Conservation (phyloP, 2,797 vertebrate species). For the Sphaeramia orbicularis region DNA sequence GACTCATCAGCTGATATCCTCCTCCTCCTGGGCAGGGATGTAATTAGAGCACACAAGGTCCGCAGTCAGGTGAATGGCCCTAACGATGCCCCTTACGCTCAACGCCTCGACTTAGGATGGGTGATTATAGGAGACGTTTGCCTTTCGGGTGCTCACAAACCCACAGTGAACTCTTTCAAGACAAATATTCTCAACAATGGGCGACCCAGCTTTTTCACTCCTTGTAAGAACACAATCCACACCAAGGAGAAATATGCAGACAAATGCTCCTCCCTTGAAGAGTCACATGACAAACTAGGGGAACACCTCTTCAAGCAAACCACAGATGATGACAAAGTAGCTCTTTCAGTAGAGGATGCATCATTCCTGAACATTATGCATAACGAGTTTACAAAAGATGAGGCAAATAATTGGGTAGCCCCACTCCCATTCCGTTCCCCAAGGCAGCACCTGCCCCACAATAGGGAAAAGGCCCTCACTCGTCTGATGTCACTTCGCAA, state of each 20-base stretch:
- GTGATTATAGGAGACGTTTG: slow-evolving; percentile 15
- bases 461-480: background rate
- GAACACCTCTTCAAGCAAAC: too few relatives aligned
- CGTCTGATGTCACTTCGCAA: background rate
- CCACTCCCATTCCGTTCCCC: slow-evolving; percentile 18
- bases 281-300: too few relatives aligned
- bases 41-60: background rate
- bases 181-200: slow-evolving; percentile 30
- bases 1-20: background rate
- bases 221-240: too few relatives aligned
- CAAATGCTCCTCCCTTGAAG: too few relatives aligned
- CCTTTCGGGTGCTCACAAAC: slow-evolving; percentile 27
- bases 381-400: slow-evolving; percentile 4
- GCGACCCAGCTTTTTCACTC: too few relatives aligned
- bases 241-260: too few relatives aligned
- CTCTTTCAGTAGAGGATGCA: slow-evolving; percentile 13
- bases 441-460: slow-evolving; percentile 3
- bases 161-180: slow-evolving; percentile 28
- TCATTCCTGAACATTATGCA: slow-evolving; percentile 22
- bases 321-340: slow-evolving; percentile 15
- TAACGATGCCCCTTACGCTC: background rate
- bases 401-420: slow-evolving; percentile 24
- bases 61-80: slow-evolving; percentile 1
- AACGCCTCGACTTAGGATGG: slow-evolving; percentile 1
- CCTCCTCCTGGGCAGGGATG: background rate